Conservation (phyloP, 2,113 vertebrate species). For the Ranitomeya imitator region DNA sequence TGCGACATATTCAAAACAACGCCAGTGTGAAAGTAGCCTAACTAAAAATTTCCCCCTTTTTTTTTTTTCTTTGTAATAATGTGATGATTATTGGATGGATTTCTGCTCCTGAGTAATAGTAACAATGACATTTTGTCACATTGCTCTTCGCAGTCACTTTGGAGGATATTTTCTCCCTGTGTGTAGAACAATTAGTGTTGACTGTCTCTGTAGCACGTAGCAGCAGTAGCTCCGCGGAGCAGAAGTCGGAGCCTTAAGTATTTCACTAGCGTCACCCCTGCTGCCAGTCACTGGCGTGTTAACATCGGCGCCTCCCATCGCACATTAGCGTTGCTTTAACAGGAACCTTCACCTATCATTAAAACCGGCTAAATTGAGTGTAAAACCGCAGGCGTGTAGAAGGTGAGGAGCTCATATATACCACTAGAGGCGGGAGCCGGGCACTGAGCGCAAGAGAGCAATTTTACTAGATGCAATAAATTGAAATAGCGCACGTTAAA, state of each 20-base stretch:
- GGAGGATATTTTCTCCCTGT: background rate
- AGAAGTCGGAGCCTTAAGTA: background rate
- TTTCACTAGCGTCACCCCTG: background rate
- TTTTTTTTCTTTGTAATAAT: background rate
- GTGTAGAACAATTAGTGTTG: background rate
- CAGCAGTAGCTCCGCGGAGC: background rate
- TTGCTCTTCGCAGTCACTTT: background rate
- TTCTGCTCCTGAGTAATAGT: background rate
- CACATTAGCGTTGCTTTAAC: background rate
- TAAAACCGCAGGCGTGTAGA: conserved; percentile 1
- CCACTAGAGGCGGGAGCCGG: background rate
- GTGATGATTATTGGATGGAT: background rate
- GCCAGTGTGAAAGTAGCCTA: no score
- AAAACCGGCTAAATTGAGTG: conserved; percentile 18
- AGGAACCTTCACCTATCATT: conserved; percentile 34
- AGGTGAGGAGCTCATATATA: conserved; percentile 9
- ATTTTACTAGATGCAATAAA: conserved; percentile 49
- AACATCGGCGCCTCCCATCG: background rate
- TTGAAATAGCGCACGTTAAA: conserved; percentile 39
- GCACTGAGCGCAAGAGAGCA: background rate
- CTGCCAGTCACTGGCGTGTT: background rate
- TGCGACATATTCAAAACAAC: no score
- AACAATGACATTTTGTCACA: background rate
- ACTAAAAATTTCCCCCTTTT: background rate
- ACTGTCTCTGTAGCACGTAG: background rate